Evolutionary conservation across 2,113 vertebrate genomes (phyloP), one percentile per base, ranked within the genome.

Genomic region (Odocoileus hemionus): DNA sequence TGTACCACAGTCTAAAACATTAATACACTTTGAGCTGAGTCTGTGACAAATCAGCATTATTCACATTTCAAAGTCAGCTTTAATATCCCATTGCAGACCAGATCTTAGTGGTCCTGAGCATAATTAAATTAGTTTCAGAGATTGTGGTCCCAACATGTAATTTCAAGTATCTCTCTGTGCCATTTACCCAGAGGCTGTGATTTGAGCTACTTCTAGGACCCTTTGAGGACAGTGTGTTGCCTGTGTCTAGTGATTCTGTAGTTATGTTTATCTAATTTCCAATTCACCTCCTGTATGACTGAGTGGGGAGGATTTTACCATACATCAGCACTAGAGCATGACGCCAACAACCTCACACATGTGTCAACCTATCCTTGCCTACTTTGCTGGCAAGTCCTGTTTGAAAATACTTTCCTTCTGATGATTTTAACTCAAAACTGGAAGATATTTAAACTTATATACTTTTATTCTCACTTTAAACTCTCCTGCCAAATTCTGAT

Each of bases 111-210:
- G 17, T 93, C 61, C 50, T 1, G 3, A 50, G 33, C 85, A 91
- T 95, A 97, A 98, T 96, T 95, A 92, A 97, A 94, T 96, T 96
- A 96, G 89, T 92, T 96, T 64, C 85, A 96, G 95, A 93, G 76
- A 96, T 1, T 94, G 74, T 96, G 89, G 76, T 58, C 80, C 52
- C 88, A 95, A 28, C 0, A 4, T 43, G n/a, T 90, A 92, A 95
- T 96, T 97, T 97, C 39, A 94, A 47, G 86, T 58, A 45, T 91
- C 83, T 97, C 14, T 95, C 52, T 93, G 80, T 80, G 91, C 57
- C 97, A 94, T 83, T 97, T 95, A 94, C 57, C 64, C n/a, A 6
- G 1, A 21, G 83, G 88, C 45, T 67, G 33, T 85, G 93, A 93
- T 89, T 96, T 97, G 78, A 76, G 67, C 45, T 89, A 96, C 54